Percentiles rank a stretch among this genome's conserved stretches.
Conservation (phyloP, 2,888 invertebrate genomes). For the Yponomeuta plumbellus region DNA sequence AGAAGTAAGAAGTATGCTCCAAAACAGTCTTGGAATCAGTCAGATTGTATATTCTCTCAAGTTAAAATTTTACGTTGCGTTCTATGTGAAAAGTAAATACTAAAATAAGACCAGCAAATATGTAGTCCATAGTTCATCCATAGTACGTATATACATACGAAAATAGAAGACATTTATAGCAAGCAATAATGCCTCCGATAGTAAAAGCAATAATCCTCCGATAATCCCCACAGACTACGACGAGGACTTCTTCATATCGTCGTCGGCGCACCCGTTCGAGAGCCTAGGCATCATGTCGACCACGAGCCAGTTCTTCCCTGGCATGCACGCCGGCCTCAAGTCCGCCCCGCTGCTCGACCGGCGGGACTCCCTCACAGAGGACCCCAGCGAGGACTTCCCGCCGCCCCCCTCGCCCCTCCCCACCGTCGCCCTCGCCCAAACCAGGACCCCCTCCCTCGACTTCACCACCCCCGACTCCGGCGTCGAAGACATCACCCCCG, state of each 20-base stretch:
- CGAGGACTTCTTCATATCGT: slow-evolving; percentile 85
- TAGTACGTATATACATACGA: too few species aligned
- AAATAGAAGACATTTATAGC: too few species aligned
- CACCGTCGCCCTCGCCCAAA: slow-evolving; percentile 35
- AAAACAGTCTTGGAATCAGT: too few species aligned
- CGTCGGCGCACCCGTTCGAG: slow-evolving; percentile 84
- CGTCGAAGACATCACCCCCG: slow-evolving; percentile 78
- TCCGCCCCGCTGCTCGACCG: slow-evolving; percentile 35
- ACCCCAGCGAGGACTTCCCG: slow-evolving; percentile 38
- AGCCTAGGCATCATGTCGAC: slow-evolving; percentile 70
- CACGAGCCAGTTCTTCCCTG: slow-evolving; percentile 84
- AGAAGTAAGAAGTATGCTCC: too few species aligned
- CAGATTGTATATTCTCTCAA: too few species aligned
- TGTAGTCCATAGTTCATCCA: too few species aligned
- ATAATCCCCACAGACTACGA: slow-evolving; percentile 58
- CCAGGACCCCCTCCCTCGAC: slow-evolving; percentile 56
- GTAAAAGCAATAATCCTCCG: too few species aligned
- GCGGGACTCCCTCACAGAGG: slow-evolving; percentile 34
- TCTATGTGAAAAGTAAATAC: too few species aligned
- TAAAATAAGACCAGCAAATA: too few species aligned
- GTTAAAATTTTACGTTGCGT: too few species aligned
- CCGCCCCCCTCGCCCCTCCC: slow-evolving; percentile 36
- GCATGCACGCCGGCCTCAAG: slow-evolving; percentile 57
- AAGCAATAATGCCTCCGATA: background rate
- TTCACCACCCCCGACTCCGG: slow-evolving; percentile 79